phyloP scores from a whole-genome alignment of 2,797 vertebrate genomes.

The Enteromius argenteus region DNA sequence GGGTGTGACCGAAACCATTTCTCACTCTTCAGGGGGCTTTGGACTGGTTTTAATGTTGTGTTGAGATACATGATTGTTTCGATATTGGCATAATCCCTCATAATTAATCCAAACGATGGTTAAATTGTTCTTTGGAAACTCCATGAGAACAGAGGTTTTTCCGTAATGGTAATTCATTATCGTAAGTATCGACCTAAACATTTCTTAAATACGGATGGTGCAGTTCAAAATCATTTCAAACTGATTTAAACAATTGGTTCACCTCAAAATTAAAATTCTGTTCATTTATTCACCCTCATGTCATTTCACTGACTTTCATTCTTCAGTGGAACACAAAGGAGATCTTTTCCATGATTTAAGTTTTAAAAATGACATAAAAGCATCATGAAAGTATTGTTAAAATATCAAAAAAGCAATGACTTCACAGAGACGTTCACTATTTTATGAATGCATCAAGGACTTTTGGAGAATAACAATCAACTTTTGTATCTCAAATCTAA shows the following conservation, averaged over 20 bases:
- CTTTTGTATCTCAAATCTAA: background rate
- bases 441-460: background rate
- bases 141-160: background rate
- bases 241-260: background rate
- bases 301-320: background rate
- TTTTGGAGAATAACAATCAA: background rate
- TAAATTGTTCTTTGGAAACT: conserved; percentile 11
- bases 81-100: conserved; percentile 10
- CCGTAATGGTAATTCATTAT: conserved; percentile 26
- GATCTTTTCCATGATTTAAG: background rate
- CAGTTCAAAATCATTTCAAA: conserved; percentile 28
- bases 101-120: conserved; percentile 15
- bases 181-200: background rate
- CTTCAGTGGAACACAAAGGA: background rate
- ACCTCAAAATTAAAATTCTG: background rate
- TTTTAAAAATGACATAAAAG: background rate
- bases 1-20: conserved; percentile 41
- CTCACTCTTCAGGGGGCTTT: conserved; percentile 17
- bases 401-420: background rate
- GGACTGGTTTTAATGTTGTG: conserved; percentile 25
- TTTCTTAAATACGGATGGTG: conserved; percentile 30
- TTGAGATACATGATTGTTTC: conserved; percentile 28
- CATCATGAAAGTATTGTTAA: background rate
- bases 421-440: background rate
- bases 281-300: background rate